phyloP scores from a whole-genome alignment of 37 sponge, comb jelly and placozoan species.

The Eunapius fragilis region DNA sequence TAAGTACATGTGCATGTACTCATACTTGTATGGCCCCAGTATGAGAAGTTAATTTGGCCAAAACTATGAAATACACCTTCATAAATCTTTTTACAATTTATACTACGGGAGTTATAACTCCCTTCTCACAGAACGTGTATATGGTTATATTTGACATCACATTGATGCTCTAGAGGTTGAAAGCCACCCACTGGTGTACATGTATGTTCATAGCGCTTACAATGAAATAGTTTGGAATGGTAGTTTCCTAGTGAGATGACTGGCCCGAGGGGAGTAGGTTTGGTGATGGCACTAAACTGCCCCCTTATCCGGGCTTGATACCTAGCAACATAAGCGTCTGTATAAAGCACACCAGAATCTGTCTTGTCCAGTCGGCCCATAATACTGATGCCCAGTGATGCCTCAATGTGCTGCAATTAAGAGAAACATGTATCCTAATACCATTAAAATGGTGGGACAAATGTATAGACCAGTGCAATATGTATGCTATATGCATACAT shows the following conservation, averaged over 20 bases:
- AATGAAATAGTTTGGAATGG: slow-evolving; percentile 69
- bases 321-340: slow-evolving; percentile 75
- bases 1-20: background rate
- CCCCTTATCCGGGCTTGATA: slow-evolving; percentile 77
- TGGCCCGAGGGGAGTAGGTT: slow-evolving; percentile 55
- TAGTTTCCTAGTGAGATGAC: slow-evolving; percentile 52
- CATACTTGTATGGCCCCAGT: too few species aligned
- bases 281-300: slow-evolving; percentile 83
- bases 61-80: too few species aligned
- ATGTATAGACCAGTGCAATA: too few species aligned
- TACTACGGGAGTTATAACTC: too few species aligned
- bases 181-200: background rate
- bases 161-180: too few species aligned
- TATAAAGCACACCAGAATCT: slow-evolving; percentile 64
- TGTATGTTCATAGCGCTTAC: slow-evolving; percentile 66
- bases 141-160: too few species aligned
- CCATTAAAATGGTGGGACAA: too few species aligned
- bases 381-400: slow-evolving; percentile 45
- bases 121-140: too few species aligned
- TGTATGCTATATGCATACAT: too few species aligned
- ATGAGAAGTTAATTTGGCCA: too few species aligned
- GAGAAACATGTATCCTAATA: background rate
- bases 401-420: slow-evolving; percentile 54
- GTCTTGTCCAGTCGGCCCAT: slow-evolving; percentile 64
- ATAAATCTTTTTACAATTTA: too few species aligned